phyloP scores from a whole-genome alignment of 2,797 vertebrate genomes.

The Clarias laeviceps region DNA sequence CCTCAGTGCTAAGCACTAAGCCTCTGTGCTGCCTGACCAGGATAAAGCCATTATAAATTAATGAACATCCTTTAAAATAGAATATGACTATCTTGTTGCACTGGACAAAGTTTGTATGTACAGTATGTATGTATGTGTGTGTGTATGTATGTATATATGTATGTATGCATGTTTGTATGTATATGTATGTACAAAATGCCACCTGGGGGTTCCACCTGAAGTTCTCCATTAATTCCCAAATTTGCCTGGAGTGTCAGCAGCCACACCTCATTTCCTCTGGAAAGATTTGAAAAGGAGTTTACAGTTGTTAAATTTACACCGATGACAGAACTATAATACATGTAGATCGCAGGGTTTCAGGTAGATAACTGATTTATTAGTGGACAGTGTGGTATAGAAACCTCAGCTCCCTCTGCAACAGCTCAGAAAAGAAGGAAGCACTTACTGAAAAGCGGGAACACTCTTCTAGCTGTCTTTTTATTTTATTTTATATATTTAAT shows the following conservation, averaged over 20 bases:
- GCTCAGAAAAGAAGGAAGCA: not conserved
- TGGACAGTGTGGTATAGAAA: not conserved
- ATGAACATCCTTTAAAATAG: not conserved
- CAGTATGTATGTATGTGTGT: too few relatives aligned
- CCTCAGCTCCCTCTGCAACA: not conserved
- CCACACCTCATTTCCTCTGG: not conserved
- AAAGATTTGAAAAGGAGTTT: not conserved
- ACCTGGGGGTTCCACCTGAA: slow-evolving; percentile 37
- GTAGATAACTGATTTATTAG: not conserved
- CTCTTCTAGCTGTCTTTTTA: not conserved
- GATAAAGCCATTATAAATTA: not conserved
- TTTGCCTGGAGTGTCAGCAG: not conserved
- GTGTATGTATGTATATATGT: too few relatives aligned
- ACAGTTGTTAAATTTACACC: not conserved
- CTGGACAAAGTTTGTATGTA: not conserved
- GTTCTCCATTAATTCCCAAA: slow-evolving; percentile 21
- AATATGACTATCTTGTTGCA: not conserved
- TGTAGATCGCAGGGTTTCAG: not conserved
- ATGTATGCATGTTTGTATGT: too few relatives aligned
- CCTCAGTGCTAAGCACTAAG: too few relatives aligned
- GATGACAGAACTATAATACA: not conserved
- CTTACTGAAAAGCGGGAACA: not conserved
- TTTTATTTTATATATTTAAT: not conserved
- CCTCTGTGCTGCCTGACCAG: too few relatives aligned
- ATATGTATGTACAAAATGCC: not conserved